phyloP scores from a whole-genome alignment of 1,140 invertebrate genomes.

The Zaprionus ornatus region DNA sequence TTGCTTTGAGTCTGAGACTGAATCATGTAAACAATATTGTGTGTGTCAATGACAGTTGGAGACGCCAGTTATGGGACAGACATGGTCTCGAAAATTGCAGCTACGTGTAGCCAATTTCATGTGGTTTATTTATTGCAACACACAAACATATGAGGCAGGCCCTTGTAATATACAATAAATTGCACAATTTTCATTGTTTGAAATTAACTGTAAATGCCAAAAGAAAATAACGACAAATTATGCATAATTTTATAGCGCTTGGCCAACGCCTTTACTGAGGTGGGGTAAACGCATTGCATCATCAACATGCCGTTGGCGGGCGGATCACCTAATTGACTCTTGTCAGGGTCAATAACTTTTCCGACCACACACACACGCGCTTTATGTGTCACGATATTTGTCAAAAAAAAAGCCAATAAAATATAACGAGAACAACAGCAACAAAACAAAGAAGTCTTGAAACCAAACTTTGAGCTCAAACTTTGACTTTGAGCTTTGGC shows the following conservation, averaged over 20 bases:
- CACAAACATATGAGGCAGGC: neutral
- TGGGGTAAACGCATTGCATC: slow-evolving; percentile 41
- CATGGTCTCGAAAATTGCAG: slow-evolving; percentile 18
- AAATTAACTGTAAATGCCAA: slow-evolving; percentile 14
- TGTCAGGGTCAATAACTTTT: slow-evolving; percentile 63
- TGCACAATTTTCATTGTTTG: slow-evolving; percentile 17
- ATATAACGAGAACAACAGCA: slow-evolving; percentile 5
- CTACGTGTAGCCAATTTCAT: slow-evolving; percentile 21
- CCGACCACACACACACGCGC: neutral
- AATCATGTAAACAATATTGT: slow-evolving; percentile 9
- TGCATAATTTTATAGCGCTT: slow-evolving; percentile 41
- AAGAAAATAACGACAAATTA: slow-evolving; percentile 27
- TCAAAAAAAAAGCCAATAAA: slow-evolving; percentile 3
- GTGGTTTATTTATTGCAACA: slow-evolving; percentile 38
- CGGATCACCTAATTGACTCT: slow-evolving; percentile 58
- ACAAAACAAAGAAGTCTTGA: slow-evolving; percentile 20
- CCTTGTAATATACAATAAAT: slow-evolving; percentile 1
- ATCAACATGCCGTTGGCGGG: slow-evolving; percentile 35
- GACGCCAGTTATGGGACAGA: slow-evolving; percentile 34
- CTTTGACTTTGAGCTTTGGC: neutral
- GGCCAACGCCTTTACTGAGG: slow-evolving; percentile 18
- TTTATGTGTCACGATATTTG: slow-evolving; percentile 54
- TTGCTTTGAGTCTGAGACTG: slow-evolving; percentile 22
- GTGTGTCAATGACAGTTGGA: slow-evolving; percentile 38
- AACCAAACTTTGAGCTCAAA: slow-evolving; percentile 39